These are phyloP conservation scores for Apteryx mantelli DNA, from an alignment of 2,113 vertebrate species.

Conservation along the genomic window DNA sequence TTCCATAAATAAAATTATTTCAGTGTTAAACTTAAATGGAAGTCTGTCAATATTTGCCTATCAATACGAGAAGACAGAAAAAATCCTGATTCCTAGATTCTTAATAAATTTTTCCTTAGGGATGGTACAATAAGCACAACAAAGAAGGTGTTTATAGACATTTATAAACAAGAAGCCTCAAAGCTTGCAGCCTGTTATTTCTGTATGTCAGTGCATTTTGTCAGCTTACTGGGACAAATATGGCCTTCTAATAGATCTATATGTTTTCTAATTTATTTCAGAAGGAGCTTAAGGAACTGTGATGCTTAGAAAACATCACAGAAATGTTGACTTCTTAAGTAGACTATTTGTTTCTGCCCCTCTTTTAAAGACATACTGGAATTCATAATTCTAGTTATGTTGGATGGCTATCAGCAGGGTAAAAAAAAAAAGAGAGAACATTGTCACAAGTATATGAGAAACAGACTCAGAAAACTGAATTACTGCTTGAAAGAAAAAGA, in stretches of 20 bases:
- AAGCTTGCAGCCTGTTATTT: background rate
- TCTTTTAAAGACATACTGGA: background rate
- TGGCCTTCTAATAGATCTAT: background rate
- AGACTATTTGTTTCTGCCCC: background rate
- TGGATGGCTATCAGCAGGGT: background rate
- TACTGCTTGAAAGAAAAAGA: conserved; percentile 4
- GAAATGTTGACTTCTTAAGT: background rate
- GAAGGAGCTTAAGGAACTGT: background rate
- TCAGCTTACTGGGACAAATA: background rate
- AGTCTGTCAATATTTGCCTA: background rate
- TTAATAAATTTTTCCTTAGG: background rate
- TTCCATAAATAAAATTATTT: background rate
- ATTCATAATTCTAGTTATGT: background rate
- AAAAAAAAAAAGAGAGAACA: background rate
- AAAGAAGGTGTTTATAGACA: background rate
- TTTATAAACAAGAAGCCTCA: background rate
- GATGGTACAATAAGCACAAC: background rate
- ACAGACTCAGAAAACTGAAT: conserved; percentile 2
- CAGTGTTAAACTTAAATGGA: background rate
- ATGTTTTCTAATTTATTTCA: background rate
- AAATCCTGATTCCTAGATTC: background rate
- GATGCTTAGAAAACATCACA: background rate
- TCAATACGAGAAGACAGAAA: background rate
- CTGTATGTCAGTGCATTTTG: background rate
- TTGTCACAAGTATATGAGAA: background rate